These are phyloP conservation scores for Sweltsa coloradensis DNA, from an alignment of 1,140 invertebrate species.

Conservation along the genomic window DNA sequence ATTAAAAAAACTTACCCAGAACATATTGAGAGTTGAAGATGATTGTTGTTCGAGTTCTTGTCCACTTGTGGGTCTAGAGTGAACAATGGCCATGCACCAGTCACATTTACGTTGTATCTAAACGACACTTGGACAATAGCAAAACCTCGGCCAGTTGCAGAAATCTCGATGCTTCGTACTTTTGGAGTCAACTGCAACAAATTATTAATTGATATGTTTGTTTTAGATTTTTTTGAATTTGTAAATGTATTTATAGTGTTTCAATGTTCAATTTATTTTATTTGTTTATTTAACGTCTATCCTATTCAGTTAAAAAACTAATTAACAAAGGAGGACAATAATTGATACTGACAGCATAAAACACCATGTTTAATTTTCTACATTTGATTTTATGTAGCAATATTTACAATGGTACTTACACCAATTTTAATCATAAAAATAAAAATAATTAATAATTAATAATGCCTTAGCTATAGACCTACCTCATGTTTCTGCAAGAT, in stretches of 20 bases:
- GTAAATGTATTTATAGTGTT: too few species aligned
- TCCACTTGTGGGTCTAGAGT: constrained; percentile 80
- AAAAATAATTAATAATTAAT: too few species aligned
- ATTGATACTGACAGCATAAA: too few species aligned
- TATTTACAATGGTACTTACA: too few species aligned
- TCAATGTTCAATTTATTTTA: too few species aligned
- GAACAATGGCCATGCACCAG: constrained; percentile 79
- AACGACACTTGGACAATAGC: constrained; percentile 74
- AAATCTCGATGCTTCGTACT: constrained; percentile 42
- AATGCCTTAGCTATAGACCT: constrained; percentile 21
- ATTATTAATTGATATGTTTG: neutral
- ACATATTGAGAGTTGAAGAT: constrained; percentile 78
- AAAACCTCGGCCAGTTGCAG: constrained; percentile 69
- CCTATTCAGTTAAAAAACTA: too few species aligned
- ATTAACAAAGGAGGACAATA: too few species aligned
- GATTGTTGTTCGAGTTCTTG: constrained; percentile 67
- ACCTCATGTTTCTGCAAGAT: constrained; percentile 61
- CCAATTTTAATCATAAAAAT: too few species aligned
- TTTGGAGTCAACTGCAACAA: constrained; percentile 37
- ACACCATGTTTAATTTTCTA: too few species aligned
- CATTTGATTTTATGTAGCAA: too few species aligned
- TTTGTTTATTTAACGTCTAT: too few species aligned
- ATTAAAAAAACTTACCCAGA: constrained; percentile 42
- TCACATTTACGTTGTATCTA: constrained; percentile 77
- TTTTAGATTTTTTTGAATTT: too few species aligned